Evolutionary conservation across 2,888 invertebrate genomes (phyloP).

Genomic region (Morpho achilles): DNA sequence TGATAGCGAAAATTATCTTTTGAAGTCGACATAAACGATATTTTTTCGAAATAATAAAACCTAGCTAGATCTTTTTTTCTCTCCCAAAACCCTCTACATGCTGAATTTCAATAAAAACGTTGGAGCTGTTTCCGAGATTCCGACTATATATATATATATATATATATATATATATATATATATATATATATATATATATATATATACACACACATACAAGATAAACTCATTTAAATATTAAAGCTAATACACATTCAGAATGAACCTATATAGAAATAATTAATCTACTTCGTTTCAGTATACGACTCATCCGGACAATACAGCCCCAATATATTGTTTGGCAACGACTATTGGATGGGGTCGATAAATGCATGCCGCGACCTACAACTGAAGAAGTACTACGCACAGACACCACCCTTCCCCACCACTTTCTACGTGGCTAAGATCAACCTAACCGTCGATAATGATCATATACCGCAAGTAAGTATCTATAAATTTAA

Average conservation of each 20-base stretch:
- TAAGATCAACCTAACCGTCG: conserved; percentile 76
- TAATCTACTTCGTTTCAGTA: conserved; percentile 69
- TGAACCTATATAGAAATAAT: neutral
- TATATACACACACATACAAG: too few species aligned
- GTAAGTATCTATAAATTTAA: conserved; percentile 43
- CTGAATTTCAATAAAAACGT: too few species aligned
- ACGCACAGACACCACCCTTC: conserved; percentile 79
- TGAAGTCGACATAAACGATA: too few species aligned
- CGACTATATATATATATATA: too few species aligned
- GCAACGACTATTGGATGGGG: conserved; percentile 90
- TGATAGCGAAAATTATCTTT: too few species aligned
- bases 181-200: too few species aligned
- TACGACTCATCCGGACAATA: conserved; percentile 90
- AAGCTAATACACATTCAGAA: neutral
- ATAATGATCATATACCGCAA: conserved; percentile 71
- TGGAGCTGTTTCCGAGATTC: too few species aligned
- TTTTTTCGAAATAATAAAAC: too few species aligned
- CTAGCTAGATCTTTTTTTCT: too few species aligned
- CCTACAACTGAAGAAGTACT: conserved; percentile 74
- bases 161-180: too few species aligned
- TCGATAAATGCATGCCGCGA: conserved; percentile 85
- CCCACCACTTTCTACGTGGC: conserved; percentile 81
- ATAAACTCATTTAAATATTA: too few species aligned
- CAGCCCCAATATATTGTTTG: conserved; percentile 86
- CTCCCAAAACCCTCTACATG: too few species aligned